Evolutionary conservation across 1,140 invertebrate species (phyloP), one percentile per base, ranked within the genome.

Genomic region (Drosophila orena): DNA sequence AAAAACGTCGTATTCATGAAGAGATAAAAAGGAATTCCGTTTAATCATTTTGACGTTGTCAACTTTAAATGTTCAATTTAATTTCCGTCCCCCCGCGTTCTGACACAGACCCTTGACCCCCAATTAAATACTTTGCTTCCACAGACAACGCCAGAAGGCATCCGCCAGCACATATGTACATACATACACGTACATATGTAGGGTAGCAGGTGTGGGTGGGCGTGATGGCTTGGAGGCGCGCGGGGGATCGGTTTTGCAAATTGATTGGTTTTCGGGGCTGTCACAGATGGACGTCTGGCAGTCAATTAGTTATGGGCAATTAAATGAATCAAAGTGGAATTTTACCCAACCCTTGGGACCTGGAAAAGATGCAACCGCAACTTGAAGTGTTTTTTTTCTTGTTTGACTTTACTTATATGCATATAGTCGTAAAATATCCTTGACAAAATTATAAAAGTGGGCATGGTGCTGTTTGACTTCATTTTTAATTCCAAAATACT

Each of bases 201-300:
- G 4, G 20, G 2, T 22, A 14, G 11, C n/a, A 5, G 27, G 22
- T 10, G 12, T 30, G 15, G 0, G 4, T 3, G 14, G 24, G 17
- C 12, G 57, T 7, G 12, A 34, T 30, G 20, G 55, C 35, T 30
- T 17, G 42, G 42, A 4, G 17, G 37, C 10, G 14, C 0, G 46
- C 5, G 64, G 42, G 20, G 59, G 34, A 57, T 70, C 57, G 43
- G 65, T 70, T 71, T 70, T 38, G 54, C 68, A 71, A 71, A 71
- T 71, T 71, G 68, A 71, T 71, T 71, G 68, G 64, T 70, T 71
- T 71, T 71, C 70, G 68, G 70, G 64, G 68, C 68, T 71, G 65
- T 71, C 68, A 70, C 64, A 71, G 68, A 35, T 70, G 66, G 66
- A 69, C 66, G 55, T 66, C 66, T 35, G 68, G 65, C 65, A 49